Evolutionary conservation across 2,113 vertebrate genomes (phyloP), one percentile per base, ranked within the genome.

Genomic region (Psephotus haematonotus): DNA sequence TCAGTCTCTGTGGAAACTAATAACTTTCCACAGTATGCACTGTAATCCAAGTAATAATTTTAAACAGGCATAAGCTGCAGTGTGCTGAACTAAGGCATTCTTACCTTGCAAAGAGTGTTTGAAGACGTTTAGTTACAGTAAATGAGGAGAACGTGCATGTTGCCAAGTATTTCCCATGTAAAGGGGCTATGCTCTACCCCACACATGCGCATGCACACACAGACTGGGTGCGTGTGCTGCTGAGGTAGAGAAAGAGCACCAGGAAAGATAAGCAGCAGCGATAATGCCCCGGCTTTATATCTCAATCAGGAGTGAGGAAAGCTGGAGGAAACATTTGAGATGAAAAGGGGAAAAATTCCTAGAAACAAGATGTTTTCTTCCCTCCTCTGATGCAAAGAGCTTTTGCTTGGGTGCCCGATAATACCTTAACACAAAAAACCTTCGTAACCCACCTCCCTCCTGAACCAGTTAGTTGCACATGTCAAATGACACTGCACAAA

Each of bases 31-130:
- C 89, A 90, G 91, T 82, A 91, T 47, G 88, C 92, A 95, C 78
- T 88, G 88, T 95, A 97, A 97, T 95, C 76, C 94, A 92, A 93
- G 95, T 75, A 82, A 77, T 93, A 96, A 94, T 97, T 95, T 91
- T 95, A 89, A 92, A 96, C 74, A 90, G 91, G 55, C 91, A 86
- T 89, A 95, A 96, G 95, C 96, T 97, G 69, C 63, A 92, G 82
- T 13, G 86, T 92, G 84, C 55, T 94, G 79, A 97, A 96, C 71
- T 95, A 94, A 97, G 97, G 86, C 91, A 95, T 93, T 92, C 95
- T 96, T 96, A 95, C 92, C 88, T 95, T 74, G 43, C n/a, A 28
- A 44, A 82, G 85, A 94, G 93, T 65, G 83, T 64, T 68, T 93
- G 31, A 91, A 82, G 43, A 89, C 23, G n/a, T 63, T 86, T 92